A percentile compares a stretch with the other conserved stretches of the same genome.
phyloP scores from a whole-genome alignment of 2,888 invertebrate species.

The Drosophila silvestris region DNA sequence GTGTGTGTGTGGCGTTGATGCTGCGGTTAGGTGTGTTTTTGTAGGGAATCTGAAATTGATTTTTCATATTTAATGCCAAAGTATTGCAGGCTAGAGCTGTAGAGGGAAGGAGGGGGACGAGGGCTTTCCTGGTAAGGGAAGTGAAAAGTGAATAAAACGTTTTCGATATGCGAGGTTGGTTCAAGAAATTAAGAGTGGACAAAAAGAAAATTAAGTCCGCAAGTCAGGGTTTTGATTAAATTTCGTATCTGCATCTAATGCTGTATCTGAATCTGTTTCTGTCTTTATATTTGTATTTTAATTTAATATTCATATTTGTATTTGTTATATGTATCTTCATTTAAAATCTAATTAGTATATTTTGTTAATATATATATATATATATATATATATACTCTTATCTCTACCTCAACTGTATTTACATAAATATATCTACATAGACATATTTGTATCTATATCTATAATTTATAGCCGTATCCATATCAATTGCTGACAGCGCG shows the following conservation, averaged over 20 bases:
- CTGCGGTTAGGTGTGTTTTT: slow-evolving; percentile 54
- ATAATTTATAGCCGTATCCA: slow-evolving; percentile 1
- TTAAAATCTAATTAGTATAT: not conserved
- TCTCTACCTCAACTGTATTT: not conserved
- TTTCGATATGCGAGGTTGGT: slow-evolving; percentile 8
- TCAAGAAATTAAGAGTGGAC: not conserved
- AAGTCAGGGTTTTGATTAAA: not conserved
- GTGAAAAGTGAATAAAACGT: slow-evolving; percentile 36
- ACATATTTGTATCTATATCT: not conserved
- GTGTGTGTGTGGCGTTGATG: slow-evolving; percentile 34
- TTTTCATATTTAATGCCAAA: slow-evolving; percentile 67
- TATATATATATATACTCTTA: not conserved
- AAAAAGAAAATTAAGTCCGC: not conserved
- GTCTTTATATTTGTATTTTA: not conserved
- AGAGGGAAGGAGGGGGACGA: not conserved
- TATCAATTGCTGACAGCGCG: slow-evolving; percentile 16
- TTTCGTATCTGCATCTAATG: not conserved
- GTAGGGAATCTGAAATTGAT: slow-evolving; percentile 64
- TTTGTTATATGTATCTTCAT: not conserved
- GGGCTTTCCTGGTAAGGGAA: not conserved
- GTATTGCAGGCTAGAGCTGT: slow-evolving; percentile 8
- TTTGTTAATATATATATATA: not conserved
- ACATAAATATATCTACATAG: not conserved
- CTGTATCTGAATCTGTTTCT: not conserved
- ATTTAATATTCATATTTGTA: not conserved